Evolutionary conservation across 2,888 invertebrate species (phyloP).

Genomic region (Epinotia ramella): DNA sequence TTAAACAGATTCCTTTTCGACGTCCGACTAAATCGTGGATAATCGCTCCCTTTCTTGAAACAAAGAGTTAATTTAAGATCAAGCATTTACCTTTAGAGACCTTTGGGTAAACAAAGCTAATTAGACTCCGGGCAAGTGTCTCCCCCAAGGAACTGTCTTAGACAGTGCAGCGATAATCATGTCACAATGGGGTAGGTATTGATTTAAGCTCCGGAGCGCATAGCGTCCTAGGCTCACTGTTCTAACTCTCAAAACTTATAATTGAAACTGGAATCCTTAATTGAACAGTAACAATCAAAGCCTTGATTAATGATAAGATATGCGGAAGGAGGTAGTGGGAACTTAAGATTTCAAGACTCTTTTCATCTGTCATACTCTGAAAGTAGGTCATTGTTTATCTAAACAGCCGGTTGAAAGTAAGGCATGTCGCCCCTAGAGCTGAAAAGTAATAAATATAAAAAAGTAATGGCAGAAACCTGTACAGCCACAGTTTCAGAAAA

Average conservation of each 20-base stretch:
- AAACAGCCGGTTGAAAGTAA: too few relatives aligned
- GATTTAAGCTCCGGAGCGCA: slow-evolving; percentile 64
- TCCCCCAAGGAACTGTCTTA: slow-evolving; percentile 39
- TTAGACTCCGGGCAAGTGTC: slow-evolving; percentile 30
- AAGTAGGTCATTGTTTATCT: too few relatives aligned
- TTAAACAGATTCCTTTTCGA: slow-evolving; percentile 60
- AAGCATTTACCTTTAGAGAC: slow-evolving; percentile 48
- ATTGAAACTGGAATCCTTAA: slow-evolving; percentile 73
- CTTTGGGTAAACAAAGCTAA: slow-evolving; percentile 38
- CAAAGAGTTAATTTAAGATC: slow-evolving; percentile 50
- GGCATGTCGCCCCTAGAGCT: too few relatives aligned
- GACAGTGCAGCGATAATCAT: slow-evolving; percentile 55
- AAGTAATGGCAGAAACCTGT: too few relatives aligned
- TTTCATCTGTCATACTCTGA: too few relatives aligned
- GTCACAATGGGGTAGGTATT: slow-evolving; percentile 63
- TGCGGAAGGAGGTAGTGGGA: slow-evolving; percentile 36
- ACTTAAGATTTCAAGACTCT: slow-evolving; percentile 8
- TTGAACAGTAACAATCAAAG: slow-evolving; percentile 73
- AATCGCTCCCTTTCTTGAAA: slow-evolving; percentile 51
- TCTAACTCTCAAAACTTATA: slow-evolving; percentile 70
- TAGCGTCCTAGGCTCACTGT: slow-evolving; percentile 57
- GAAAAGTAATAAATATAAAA: too few relatives aligned
- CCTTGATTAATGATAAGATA: slow-evolving; percentile 65
- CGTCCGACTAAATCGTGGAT: slow-evolving; percentile 53
- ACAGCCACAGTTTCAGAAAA: too few relatives aligned